phyloP scores from a whole-genome alignment of 1,140 invertebrate genomes.

The Lasaia peninsularis region DNA sequence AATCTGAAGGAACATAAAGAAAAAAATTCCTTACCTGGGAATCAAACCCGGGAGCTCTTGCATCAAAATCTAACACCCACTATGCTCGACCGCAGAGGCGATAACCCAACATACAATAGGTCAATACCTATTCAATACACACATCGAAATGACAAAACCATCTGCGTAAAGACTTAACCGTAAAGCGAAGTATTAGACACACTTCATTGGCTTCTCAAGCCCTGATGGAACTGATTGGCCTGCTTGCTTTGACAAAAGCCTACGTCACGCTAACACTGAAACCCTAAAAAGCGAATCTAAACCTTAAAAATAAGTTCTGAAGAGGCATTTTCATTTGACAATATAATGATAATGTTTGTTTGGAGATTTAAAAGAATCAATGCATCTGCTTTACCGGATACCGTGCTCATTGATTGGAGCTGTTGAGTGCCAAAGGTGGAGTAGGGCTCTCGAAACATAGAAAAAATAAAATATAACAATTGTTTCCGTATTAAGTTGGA shows the following conservation, averaged over 20 bases:
- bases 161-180: constrained; percentile 63
- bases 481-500: background rate
- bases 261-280: constrained; percentile 10
- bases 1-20: no score
- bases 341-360: constrained; percentile 12
- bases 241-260: constrained; percentile 61
- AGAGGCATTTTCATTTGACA: constrained; percentile 21
- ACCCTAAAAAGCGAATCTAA: background rate
- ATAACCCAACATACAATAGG: no score
- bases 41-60: no score
- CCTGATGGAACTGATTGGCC: constrained; percentile 72
- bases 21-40: no score
- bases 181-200: constrained; percentile 57
- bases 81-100: no score
- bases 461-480: background rate
- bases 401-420: constrained; percentile 73
- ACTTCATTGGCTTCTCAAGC: constrained; percentile 70
- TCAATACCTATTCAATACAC: background rate
- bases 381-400: constrained; percentile 69
- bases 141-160: constrained; percentile 70
- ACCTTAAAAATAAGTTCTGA: background rate
- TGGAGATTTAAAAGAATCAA: constrained; percentile 35
- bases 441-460: background rate
- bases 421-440: constrained; percentile 49
- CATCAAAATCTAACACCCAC: no score